These are phyloP conservation scores for Chloromyia formosa DNA, from an alignment of 2,888 invertebrate genomes.

Conservation along the genomic window DNA sequence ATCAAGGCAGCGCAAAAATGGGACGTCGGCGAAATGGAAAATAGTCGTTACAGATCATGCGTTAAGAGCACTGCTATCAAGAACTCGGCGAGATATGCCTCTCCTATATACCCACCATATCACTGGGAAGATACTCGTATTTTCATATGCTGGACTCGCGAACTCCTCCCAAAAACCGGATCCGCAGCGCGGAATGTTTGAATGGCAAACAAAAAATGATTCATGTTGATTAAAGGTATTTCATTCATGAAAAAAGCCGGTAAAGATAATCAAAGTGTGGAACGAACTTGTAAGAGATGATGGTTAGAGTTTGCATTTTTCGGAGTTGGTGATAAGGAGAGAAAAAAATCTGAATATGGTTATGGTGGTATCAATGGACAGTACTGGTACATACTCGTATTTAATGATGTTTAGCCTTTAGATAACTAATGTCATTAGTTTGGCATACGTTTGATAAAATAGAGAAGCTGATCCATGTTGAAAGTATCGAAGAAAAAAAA, in stretches of 20 bases:
- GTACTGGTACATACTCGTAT: too few species aligned
- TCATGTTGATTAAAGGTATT: slow-evolving; percentile 34
- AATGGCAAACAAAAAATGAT: slow-evolving; percentile 14
- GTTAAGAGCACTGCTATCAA: slow-evolving; percentile 18
- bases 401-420: too few species aligned
- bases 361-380: too few species aligned
- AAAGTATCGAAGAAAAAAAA: too few species aligned
- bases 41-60: slow-evolving; percentile 38
- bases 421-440: too few species aligned
- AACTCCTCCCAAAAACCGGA: slow-evolving; percentile 25
- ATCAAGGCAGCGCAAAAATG: neutral
- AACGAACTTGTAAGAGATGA: neutral
- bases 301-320: neutral
- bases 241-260: slow-evolving; percentile 35
- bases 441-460: too few species aligned
- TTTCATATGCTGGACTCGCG: neutral
- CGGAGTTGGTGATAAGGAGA: neutral
- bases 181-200: neutral
- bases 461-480: too few species aligned
- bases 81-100: neutral
- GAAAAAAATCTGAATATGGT: too few species aligned
- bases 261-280: slow-evolving; percentile 1
- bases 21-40: neutral
- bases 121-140: neutral
- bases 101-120: neutral